Base-by-base conservation (phyloP, 2,113 vertebrate genomes). In the Planiliza haematocheilus region DNA sequence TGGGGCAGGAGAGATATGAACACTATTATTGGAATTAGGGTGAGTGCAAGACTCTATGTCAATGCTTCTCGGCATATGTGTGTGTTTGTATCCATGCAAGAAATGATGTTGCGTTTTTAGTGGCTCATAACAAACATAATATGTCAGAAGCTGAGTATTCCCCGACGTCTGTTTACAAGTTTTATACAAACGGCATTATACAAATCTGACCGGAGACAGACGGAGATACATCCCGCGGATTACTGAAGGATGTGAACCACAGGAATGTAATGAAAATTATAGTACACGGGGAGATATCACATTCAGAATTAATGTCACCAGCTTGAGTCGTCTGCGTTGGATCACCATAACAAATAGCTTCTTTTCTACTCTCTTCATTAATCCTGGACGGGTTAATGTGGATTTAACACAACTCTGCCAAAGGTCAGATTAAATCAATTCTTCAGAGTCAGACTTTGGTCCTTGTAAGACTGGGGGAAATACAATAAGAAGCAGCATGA, bases 381-480 rank as follows among this genome's bases (percentile, higher is more conserved):
- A 90, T 91, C 86, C 82, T 59, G 9, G 48, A 64, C 12, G 10
- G 16, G 75, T 85, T 89, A 88, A 86, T 89, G 68, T 83, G 79
- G 85, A 87, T 83, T 91, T 83, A 86, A 86, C 84, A 77, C 74
- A 80, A 82, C 49, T 85, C 77, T 36, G 66, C 49, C 71, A 86
- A 90, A 90, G 84, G 88, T 86, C 89, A 84, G 90, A 89, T 92
- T 84, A 85, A 90, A 92, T 90, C 77, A 83, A 77, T 86, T 86
- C 75, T 83, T 78, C 70, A 78, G 84, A 83, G 83, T 66, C 74
- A 42, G 48, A 72, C 69, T 20, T 20, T 7, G 67, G 74, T 64
- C 58, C 48, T 63, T 38, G 53, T 1, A 50, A 58, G 59, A 57
- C 70, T 50, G 52, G 48, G n/a, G 51, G 57, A 85, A 86, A 88